These are phyloP conservation scores for Notolabrus celidotus DNA, from an alignment of 2,797 vertebrate genomes.

Conservation along the genomic window DNA sequence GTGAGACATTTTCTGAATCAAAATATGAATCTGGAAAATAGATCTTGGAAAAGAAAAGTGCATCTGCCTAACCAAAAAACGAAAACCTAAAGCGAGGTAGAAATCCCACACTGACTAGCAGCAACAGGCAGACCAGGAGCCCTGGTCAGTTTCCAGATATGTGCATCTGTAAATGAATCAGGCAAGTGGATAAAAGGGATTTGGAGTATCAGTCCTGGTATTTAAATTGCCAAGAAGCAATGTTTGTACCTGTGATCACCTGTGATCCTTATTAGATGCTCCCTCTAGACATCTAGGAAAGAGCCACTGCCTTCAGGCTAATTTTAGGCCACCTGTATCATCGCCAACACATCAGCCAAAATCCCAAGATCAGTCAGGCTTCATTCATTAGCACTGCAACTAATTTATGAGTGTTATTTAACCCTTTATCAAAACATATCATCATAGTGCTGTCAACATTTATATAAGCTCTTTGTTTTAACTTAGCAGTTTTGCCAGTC, in stretches of 20 bases:
- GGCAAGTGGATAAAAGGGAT: slow-evolving; percentile 3
- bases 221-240: slow-evolving; percentile 18
- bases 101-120: slow-evolving; percentile 27
- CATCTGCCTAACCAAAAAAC: not conserved
- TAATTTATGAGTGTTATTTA: no score
- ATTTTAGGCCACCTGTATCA: slow-evolving; percentile 60
- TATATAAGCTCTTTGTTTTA: no score
- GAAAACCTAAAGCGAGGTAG: slow-evolving; percentile 6
- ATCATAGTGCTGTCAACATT: no score
- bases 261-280: slow-evolving; percentile 60
- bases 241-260: slow-evolving; percentile 19
- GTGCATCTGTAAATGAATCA: slow-evolving; percentile 39
- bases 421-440: no score
- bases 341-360: slow-evolving; percentile 69
- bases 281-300: slow-evolving; percentile 63
- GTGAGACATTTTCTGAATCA: slow-evolving; percentile 19
- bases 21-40: slow-evolving; percentile 19
- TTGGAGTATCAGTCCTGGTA: not conserved
- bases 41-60: no score
- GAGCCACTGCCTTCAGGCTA: slow-evolving; percentile 50
- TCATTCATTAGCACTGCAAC: no score
- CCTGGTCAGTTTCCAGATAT: slow-evolving; percentile 20
- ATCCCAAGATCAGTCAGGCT: slow-evolving; percentile 50
- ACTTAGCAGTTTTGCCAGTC: no score
- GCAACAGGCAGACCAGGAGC: slow-evolving; percentile 8